Evolutionary conservation across 92 coral and sea anemone species (phyloP).

Genomic region (Galaxea fascicularis): DNA sequence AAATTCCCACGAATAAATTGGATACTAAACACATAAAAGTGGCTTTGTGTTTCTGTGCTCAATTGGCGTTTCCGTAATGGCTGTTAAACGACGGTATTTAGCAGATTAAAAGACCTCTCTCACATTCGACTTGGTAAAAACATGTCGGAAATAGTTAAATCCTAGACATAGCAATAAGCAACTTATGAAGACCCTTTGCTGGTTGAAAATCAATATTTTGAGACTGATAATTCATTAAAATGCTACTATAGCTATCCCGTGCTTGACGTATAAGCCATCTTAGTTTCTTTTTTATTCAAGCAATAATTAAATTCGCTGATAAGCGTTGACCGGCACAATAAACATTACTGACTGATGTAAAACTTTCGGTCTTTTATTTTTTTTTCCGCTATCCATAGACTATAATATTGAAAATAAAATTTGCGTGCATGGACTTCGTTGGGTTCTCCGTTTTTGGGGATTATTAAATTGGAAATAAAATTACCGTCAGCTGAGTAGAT

Average conservation of each 20-base stretch:
- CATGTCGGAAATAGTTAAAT: neutral
- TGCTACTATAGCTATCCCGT: neutral
- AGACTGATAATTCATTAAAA: neutral
- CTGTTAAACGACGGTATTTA: conserved; percentile 25
- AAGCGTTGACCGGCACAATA: neutral
- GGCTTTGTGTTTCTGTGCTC: conserved; percentile 34
- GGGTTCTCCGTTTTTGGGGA: neutral
- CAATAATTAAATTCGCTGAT: conserved; percentile 6
- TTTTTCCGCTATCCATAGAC: neutral
- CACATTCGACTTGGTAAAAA: neutral
- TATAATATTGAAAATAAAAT: conserved; percentile 5
- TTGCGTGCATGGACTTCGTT: neutral
- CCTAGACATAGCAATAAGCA: neutral
- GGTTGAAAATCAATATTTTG: neutral
- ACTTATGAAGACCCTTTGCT: neutral
- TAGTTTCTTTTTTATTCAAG: neutral
- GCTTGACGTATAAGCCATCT: neutral
- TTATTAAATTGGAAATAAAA: neutral
- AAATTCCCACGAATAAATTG: conserved; percentile 68
- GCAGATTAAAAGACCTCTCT: neutral
- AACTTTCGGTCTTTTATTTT: conserved; percentile 1
- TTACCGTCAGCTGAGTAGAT: neutral
- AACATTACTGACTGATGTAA: neutral
- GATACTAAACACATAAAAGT: conserved; percentile 16
- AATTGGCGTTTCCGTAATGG: conserved; percentile 33